Conservation (phyloP, 2,888 invertebrate genomes). For the Amphipyra tragopoginis region DNA sequence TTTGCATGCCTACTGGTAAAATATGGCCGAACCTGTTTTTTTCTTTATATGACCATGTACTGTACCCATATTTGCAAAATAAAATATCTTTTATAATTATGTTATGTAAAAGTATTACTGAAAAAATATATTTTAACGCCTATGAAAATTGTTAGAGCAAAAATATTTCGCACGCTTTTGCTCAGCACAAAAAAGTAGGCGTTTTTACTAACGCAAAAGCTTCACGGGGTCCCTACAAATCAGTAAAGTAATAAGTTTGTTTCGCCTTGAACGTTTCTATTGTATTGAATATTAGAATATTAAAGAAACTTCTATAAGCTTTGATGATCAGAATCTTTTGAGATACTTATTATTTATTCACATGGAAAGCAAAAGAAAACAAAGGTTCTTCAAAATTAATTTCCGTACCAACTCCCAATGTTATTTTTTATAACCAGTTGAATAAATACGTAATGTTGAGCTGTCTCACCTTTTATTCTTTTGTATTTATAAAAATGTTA, state of each 20-base stretch:
- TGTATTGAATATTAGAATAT: neutral
- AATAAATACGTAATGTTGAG: too few relatives aligned
- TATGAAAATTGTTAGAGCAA: conserved; percentile 24
- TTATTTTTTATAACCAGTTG: neutral
- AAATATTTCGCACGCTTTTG: conserved; percentile 8
- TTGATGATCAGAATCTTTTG: conserved; percentile 4
- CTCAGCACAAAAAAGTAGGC: conserved; percentile 22
- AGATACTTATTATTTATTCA: conserved; percentile 3
- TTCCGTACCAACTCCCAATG: neutral
- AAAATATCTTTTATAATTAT: too few relatives aligned
- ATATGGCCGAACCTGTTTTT: too few relatives aligned
- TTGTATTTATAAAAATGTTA: too few relatives aligned
- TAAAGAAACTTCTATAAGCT: neutral
- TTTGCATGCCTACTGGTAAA: too few relatives aligned
- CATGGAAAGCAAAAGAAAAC: conserved; percentile 6
- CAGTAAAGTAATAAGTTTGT: neutral
- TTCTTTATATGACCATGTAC: too few relatives aligned
- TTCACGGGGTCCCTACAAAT: neutral
- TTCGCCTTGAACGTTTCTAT: neutral
- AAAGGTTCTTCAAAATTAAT: neutral
- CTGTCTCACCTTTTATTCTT: too few relatives aligned
- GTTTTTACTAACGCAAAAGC: neutral
- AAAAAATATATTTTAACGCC: conserved; percentile 6
- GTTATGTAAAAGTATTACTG: neutral
- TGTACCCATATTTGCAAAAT: too few relatives aligned